phyloP scores from a whole-genome alignment of 1,140 invertebrate genomes.

The Plutomurus gul region DNA sequence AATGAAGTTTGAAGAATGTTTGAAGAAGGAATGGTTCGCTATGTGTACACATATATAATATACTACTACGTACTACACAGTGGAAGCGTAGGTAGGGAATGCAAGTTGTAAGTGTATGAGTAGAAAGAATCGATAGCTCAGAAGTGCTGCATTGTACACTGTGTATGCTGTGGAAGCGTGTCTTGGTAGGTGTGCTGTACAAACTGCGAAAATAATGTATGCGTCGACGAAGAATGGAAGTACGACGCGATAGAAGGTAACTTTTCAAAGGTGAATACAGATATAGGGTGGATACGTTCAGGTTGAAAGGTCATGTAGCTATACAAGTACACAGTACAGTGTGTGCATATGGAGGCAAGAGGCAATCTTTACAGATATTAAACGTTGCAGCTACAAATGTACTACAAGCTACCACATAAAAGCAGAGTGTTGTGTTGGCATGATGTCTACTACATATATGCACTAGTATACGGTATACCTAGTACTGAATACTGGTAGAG shows the following conservation, averaged over 20 bases:
- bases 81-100: no score
- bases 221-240: neutral
- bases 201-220: no score
- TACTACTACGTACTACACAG: neutral
- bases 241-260: neutral
- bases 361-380: no score
- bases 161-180: no score
- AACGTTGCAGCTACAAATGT: no score
- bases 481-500: no score
- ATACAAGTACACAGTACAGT: neutral
- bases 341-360: neutral
- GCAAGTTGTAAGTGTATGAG: no score
- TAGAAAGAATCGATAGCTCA: slow-evolving; percentile 2
- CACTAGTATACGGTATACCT: no score
- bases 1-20: slow-evolving; percentile 28
- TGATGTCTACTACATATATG: no score
- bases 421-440: neutral
- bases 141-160: slow-evolving; percentile 7
- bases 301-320: neutral
- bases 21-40: neutral
- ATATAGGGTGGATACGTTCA: no score
- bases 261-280: slow-evolving; percentile 11
- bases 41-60: neutral
- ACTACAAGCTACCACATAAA: neutral
- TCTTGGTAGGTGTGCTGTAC: no score